A percentile compares a stretch with the other conserved stretches of the same genome.
Conservation (phyloP, 1,140 invertebrate species). For the Halictus rubicundus region DNA sequence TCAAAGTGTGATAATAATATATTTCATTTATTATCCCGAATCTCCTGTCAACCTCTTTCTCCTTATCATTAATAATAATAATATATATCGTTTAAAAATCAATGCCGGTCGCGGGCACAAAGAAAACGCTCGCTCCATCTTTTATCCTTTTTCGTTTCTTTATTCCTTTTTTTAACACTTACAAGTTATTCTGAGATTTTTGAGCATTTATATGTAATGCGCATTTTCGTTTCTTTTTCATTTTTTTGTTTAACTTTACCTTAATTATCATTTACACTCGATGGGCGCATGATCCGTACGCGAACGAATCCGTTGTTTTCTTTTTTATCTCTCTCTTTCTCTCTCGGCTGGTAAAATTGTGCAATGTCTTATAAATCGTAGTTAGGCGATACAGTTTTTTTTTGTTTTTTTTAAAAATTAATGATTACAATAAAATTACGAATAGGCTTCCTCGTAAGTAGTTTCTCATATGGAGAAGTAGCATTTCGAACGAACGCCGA, state of each 20-base stretch:
- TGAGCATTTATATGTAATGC: constrained; percentile 70
- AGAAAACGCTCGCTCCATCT: constrained; percentile 59
- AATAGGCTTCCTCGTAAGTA: constrained; percentile 69
- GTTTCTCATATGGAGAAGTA: constrained; percentile 69
- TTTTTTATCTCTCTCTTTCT: too few relatives aligned
- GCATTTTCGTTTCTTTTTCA: constrained; percentile 37
- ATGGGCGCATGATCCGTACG: constrained; percentile 70
- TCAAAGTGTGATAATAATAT: too few relatives aligned
- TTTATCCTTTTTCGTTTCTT: not conserved
- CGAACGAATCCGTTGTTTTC: constrained; percentile 69
- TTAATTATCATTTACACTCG: constrained; percentile 58
- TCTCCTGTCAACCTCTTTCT: too few relatives aligned
- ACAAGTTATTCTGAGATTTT: constrained; percentile 68
- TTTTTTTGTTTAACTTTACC: constrained; percentile 58
- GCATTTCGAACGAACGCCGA: constrained; percentile 73
- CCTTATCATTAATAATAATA: constrained; percentile 70
- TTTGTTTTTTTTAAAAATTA: constrained; percentile 9
- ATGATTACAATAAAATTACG: constrained; percentile 77
- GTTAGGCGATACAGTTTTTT: constrained; percentile 70
- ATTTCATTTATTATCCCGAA: too few relatives aligned
- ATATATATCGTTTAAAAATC: constrained; percentile 71
- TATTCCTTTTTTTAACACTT: constrained; percentile 61
- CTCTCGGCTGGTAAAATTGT: constrained; percentile 64
- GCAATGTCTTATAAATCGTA: constrained; percentile 66
- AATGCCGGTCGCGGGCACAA: constrained; percentile 70